phyloP scores from a whole-genome alignment of 92 coral and sea anemone genomes.

The Palythoa grandis region DNA sequence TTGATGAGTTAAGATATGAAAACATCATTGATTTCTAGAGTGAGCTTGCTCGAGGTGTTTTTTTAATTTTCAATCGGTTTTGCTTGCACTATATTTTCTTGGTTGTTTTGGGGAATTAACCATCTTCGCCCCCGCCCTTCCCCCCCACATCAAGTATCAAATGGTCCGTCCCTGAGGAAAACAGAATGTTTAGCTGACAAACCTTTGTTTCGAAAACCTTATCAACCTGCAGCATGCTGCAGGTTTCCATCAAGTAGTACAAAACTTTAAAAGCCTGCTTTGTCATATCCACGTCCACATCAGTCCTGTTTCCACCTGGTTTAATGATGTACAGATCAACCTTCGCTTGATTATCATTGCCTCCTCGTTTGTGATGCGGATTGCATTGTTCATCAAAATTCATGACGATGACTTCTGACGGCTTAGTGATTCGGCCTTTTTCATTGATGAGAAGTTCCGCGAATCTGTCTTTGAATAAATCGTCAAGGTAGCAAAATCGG shows the following conservation, averaged over 20 bases:
- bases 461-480: constrained; percentile 62
- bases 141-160: too few species aligned
- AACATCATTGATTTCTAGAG: too few species aligned
- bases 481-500: constrained; percentile 54
- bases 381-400: constrained; percentile 14
- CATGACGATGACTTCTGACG: constrained; percentile 19
- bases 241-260: constrained; percentile 56
- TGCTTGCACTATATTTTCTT: too few species aligned
- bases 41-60: too few species aligned
- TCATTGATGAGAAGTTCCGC: constrained; percentile 53
- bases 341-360: constrained; percentile 9
- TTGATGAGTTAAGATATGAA: too few species aligned
- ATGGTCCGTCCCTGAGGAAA: too few species aligned
- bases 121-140: too few species aligned
- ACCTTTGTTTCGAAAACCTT: constrained; percentile 32
- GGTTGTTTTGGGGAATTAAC: too few species aligned
- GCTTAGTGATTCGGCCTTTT: constrained; percentile 20
- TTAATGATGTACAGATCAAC: constrained; percentile 23
- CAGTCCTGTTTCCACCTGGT: constrained; percentile 1
- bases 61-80: too few species aligned
- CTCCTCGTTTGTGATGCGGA: not conserved
- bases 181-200: not conserved
- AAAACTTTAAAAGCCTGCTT: constrained; percentile 58
- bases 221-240: constrained; percentile 34
- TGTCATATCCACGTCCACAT: constrained; percentile 65